Evolutionary conservation across 2,113 vertebrate genomes (phyloP).

Genomic region (Erinaceus europaeus): DNA sequence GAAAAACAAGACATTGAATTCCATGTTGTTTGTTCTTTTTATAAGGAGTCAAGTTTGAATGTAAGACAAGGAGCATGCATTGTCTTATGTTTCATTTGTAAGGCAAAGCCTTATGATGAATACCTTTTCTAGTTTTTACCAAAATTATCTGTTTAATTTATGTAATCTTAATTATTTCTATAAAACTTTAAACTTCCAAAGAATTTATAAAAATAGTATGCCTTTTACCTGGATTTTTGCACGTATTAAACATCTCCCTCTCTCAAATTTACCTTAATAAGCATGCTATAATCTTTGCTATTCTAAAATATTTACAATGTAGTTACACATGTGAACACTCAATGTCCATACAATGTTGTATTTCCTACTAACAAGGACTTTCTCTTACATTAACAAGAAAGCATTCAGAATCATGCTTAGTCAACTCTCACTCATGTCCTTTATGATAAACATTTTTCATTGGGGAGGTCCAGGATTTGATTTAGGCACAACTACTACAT

Average conservation of each 20-base stretch:
- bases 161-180: neutral
- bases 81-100: constrained; percentile 46
- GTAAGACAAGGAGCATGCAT: neutral
- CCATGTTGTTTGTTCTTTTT: neutral
- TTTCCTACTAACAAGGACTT: neutral
- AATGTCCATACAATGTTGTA: neutral
- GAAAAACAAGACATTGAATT: neutral
- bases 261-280: neutral
- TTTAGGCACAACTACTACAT: neutral
- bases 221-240: neutral
- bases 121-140: neutral
- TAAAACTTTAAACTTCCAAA: neutral
- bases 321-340: neutral
- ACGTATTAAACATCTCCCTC: neutral
- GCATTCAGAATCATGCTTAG: too few species aligned
- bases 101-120: constrained; percentile 44
- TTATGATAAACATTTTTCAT: neutral
- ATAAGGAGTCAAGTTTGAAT: neutral
- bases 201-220: neutral
- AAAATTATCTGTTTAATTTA: neutral
- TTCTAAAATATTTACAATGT: neutral
- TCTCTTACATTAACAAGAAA: neutral
- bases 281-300: neutral
- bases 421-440: neutral
- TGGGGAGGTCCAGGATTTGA: neutral